Conservation (phyloP, 2,888 invertebrate genomes). For the Macrophya annulata region DNA sequence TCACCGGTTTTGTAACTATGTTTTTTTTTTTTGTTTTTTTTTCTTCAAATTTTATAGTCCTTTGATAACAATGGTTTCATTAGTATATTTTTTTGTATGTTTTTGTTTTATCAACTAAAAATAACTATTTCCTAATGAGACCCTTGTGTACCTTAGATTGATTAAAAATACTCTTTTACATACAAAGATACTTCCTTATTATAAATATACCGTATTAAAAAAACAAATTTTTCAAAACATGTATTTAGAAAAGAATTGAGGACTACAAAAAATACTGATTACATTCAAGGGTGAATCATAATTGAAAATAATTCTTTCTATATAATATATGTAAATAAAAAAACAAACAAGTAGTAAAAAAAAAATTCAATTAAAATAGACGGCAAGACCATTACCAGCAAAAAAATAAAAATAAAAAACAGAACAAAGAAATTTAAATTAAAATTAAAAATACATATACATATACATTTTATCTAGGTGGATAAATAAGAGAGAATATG, state of each 20-base stretch:
- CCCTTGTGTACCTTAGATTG: conserved; percentile 14
- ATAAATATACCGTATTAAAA: conserved; percentile 49
- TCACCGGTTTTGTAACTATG: conserved; percentile 11
- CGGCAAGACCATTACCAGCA: conserved; percentile 48
- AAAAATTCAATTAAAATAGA: conserved; percentile 43
- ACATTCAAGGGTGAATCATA: conserved; percentile 33
- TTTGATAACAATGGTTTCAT: not conserved
- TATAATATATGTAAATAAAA: conserved; percentile 23
- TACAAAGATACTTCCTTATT: conserved; percentile 45
- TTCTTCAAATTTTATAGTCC: not conserved
- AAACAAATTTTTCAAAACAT: conserved; percentile 39
- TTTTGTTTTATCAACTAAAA: not conserved
- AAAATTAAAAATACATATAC: not conserved
- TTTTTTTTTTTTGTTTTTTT: not conserved
- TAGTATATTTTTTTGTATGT: not conserved
- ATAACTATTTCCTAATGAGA: conserved; percentile 15
- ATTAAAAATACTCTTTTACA: conserved; percentile 27
- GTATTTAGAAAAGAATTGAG: conserved; percentile 55
- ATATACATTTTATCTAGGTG: not conserved
- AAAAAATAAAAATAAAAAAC: too few relatives aligned
- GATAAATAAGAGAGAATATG: not conserved
- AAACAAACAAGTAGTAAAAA: not conserved
- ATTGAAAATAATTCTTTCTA: conserved; percentile 26
- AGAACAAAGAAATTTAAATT: too few relatives aligned
- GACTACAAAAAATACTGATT: conserved; percentile 60